A percentile compares a stretch with the other conserved stretches of the same genome.
These are phyloP conservation scores for Synanthedon myopaeformis DNA, from an alignment of 2,888 invertebrate species.

Conservation along the genomic window DNA sequence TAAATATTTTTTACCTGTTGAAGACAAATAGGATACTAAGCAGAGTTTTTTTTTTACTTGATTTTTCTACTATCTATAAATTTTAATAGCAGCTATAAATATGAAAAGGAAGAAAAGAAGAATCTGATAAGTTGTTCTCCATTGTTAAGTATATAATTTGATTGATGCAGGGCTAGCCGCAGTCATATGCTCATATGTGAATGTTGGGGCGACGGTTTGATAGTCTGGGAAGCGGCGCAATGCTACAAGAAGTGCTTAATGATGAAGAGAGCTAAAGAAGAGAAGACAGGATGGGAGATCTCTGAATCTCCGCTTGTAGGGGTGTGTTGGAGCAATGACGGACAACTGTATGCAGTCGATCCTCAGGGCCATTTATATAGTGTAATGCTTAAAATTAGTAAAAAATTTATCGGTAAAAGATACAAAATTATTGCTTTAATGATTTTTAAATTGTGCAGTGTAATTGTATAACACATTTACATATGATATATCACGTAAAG, in stretches of 20 bases:
- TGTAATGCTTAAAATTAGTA: constrained; percentile 23
- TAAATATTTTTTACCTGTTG: background rate
- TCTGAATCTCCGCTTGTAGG: constrained; percentile 32
- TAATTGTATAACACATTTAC: too few species aligned
- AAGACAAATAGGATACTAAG: background rate
- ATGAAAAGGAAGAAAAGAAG: too few species aligned
- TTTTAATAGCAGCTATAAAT: too few species aligned
- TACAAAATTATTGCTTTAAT: too few species aligned
- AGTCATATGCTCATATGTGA: constrained; percentile 48
- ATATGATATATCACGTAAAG: too few species aligned
- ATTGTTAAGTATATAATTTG: background rate
- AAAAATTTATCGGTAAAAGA: too few species aligned
- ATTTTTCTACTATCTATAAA: too few species aligned
- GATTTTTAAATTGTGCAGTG: too few species aligned
- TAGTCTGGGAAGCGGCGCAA: constrained; percentile 60
- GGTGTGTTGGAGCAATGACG: constrained; percentile 49
- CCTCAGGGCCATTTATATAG: constrained; percentile 35
- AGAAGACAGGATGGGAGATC: constrained; percentile 35
- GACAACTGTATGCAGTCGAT: constrained; percentile 51
- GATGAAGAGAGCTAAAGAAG: constrained; percentile 36
- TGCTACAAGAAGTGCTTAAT: constrained; percentile 46
- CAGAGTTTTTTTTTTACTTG: too few species aligned
- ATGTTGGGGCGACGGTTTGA: constrained; percentile 51
- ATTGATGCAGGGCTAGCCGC: constrained; percentile 37
- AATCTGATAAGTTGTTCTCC: background rate